Conservation (phyloP, 1,140 invertebrate species). For the Pemphigus obesinymphae region DNA sequence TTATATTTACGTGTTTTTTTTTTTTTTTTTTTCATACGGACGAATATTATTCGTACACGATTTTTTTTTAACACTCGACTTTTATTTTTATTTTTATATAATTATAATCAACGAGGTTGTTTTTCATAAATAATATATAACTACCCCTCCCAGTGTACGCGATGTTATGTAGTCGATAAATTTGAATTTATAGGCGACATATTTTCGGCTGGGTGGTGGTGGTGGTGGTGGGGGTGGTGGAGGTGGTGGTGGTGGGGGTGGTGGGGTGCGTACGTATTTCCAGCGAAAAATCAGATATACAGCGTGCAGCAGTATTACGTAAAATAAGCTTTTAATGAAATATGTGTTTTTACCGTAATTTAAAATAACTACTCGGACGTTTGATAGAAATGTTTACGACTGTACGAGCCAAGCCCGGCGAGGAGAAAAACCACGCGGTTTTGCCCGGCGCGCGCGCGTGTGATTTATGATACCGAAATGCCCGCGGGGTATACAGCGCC, state of each 20-base stretch:
- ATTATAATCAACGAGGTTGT: conserved; percentile 3
- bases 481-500: not conserved
- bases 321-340: conserved; percentile 14
- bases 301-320: too few species aligned
- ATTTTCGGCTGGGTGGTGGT: not conserved
- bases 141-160: not conserved
- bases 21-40: not conserved
- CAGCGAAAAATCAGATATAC: not conserved
- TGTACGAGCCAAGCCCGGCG: not conserved
- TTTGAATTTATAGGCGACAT: conserved; percentile 31
- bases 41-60: not conserved
- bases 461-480: conserved; percentile 31
- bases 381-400: conserved; percentile 38
- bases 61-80: not conserved
- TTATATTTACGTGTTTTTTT: not conserved
- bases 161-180: conserved; percentile 10
- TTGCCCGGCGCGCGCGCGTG: not conserved
- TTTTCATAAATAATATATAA: not conserved
- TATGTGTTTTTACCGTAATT: conserved; percentile 19
- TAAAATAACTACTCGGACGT: conserved; percentile 20
- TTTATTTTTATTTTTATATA: not conserved
- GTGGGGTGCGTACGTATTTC: too few species aligned
- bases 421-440: conserved; percentile 6
- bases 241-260: too few species aligned
- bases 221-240: too few species aligned